These are phyloP conservation scores for Drosophila prolongata DNA, from an alignment of 2,888 invertebrate species.

Conservation along the genomic window DNA sequence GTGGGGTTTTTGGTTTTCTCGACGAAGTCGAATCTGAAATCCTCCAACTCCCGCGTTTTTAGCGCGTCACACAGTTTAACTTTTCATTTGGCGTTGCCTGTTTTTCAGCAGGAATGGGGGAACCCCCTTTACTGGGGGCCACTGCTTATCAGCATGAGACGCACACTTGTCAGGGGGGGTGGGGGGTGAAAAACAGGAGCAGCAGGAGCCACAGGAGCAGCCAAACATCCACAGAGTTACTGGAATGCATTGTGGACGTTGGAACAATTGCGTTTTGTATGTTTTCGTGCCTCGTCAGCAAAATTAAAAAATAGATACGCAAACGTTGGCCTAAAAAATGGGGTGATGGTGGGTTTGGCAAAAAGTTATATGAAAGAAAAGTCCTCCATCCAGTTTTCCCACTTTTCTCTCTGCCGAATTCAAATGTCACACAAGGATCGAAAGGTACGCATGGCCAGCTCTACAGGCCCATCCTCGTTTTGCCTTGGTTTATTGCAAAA, in stretches of 20 bases:
- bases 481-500: conserved; percentile 70
- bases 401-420: conserved; percentile 57
- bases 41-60: conserved; percentile 36
- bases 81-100: conserved; percentile 67
- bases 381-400: conserved; percentile 3
- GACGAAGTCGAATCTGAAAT: conserved; percentile 21
- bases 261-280: conserved; percentile 77
- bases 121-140: conserved; percentile 17
- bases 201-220: neutral
- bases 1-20: neutral
- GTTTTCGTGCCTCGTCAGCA: conserved; percentile 77
- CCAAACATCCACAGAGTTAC: conserved; percentile 13
- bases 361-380: conserved; percentile 67
- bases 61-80: conserved; percentile 77
- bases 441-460: conserved; percentile 75
- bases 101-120: neutral
- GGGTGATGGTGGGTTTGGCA: neutral
- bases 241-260: conserved; percentile 74
- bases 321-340: conserved; percentile 26
- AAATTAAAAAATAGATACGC: conserved; percentile 81
- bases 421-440: conserved; percentile 80
- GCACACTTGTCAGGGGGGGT: conserved; percentile 68
- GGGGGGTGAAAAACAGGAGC: conserved; percentile 32
- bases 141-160: conserved; percentile 78
- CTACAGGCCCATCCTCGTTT: neutral